A percentile compares a stretch with the other conserved stretches of the same genome.
These are phyloP conservation scores for Latheticus oryzae DNA, from an alignment of 2,888 invertebrate species.

Conservation along the genomic window DNA sequence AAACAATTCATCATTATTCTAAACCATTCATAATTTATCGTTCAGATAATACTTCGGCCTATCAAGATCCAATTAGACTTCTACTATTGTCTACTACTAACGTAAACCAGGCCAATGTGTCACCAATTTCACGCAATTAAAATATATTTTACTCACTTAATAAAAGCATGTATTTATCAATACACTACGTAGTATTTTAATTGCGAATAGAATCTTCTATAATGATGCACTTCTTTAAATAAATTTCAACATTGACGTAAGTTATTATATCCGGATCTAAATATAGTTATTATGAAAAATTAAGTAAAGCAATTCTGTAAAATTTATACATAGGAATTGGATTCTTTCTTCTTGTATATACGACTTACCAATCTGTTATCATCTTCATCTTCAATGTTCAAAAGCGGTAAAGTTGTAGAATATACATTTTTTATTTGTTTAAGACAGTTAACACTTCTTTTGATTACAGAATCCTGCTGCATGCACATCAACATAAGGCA, in stretches of 20 bases:
- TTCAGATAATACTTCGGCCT: too few species aligned
- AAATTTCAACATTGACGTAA: conserved; percentile 10
- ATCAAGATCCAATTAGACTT: too few species aligned
- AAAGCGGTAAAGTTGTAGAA: conserved; percentile 65
- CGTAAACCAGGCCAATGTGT: conserved; percentile 7
- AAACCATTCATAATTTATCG: too few species aligned
- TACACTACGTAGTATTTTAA: too few species aligned
- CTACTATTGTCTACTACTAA: conserved; percentile 1
- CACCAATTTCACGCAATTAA: conserved; percentile 2
- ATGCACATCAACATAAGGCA: conserved; percentile 42
- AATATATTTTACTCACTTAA: neutral
- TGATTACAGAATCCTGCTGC: conserved; percentile 74
- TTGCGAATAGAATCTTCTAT: conserved; percentile 6
- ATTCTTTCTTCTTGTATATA: neutral
- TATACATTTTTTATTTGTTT: conserved; percentile 70
- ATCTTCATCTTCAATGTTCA: conserved; percentile 67
- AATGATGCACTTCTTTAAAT: conserved; percentile 11
- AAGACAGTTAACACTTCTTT: conserved; percentile 69
- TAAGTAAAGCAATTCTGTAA: too few species aligned
- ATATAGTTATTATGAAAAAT: too few species aligned
- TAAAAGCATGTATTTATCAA: too few species aligned
- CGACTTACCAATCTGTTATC: conserved; percentile 79
- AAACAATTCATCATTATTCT: too few species aligned
- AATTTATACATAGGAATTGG: neutral
- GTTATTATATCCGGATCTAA: conserved; percentile 22